Conservation (phyloP, 2,113 vertebrate species). For the Ammodytes marinus region DNA sequence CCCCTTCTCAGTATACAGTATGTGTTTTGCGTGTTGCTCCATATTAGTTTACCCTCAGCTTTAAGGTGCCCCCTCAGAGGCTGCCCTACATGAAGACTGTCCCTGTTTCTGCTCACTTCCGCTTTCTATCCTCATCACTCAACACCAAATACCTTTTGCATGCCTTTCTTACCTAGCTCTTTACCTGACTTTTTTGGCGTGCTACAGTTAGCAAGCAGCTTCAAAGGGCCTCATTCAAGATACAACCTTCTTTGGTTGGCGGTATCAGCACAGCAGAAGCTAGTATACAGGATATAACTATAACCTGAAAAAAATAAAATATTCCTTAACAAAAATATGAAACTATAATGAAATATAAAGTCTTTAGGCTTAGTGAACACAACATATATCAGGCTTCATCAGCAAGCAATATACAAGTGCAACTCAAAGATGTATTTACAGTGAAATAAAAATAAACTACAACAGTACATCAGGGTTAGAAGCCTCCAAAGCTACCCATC, state of each 20-base stretch:
- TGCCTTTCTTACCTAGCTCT: neutral
- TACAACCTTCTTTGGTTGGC: constrained; percentile 6
- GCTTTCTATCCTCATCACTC: neutral
- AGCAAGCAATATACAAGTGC: neutral
- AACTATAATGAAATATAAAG: too few species aligned
- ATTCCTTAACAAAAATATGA: neutral
- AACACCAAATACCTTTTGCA: neutral
- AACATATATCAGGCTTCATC: neutral
- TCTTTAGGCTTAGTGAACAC: neutral
- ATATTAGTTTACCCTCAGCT: constrained; percentile 24
- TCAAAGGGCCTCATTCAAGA: constrained; percentile 35
- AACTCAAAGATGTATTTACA: constrained; percentile 1
- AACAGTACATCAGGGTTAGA: neutral
- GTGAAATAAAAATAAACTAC: neutral
- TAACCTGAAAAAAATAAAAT: neutral
- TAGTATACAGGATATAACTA: neutral
- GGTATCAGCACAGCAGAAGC: constrained; percentile 14
- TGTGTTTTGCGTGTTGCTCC: constrained; percentile 41
- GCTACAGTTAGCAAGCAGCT: constrained; percentile 25
- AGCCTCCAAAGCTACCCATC: constrained; percentile 1
- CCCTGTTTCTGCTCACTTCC: neutral
- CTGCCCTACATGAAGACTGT: constrained; percentile 20
- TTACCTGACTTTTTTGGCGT: constrained; percentile 10
- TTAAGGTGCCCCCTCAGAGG: constrained; percentile 9
- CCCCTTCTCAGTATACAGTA: constrained; percentile 30